A percentile compares a stretch with the other conserved stretches of the same genome.
These are phyloP conservation scores for Dryomyza anilis DNA, from an alignment of 2,888 invertebrate species.

Conservation along the genomic window DNA sequence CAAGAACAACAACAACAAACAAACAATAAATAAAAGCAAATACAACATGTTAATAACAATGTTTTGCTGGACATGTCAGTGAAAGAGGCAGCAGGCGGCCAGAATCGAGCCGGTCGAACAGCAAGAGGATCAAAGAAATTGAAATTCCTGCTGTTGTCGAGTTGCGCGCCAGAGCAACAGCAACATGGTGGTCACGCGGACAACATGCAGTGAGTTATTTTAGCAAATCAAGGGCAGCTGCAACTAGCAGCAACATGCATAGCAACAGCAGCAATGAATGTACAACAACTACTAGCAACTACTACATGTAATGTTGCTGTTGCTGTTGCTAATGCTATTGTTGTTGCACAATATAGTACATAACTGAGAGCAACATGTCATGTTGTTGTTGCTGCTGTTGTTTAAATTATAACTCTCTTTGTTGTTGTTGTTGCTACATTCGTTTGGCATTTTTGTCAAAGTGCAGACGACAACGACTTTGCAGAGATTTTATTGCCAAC, in stretches of 20 bases:
- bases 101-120: background rate
- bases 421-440: background rate
- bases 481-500: too few species aligned
- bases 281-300: conserved; percentile 2
- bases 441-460: background rate
- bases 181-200: too few species aligned
- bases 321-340: background rate
- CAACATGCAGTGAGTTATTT: conserved; percentile 1
- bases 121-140: conserved; percentile 7
- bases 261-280: conserved; percentile 10
- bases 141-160: conserved; percentile 8
- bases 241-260: background rate
- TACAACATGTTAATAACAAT: conserved; percentile 17
- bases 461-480: too few species aligned
- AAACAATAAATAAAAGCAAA: background rate
- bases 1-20: background rate
- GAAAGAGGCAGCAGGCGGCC: background rate
- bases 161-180: background rate
- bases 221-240: conserved; percentile 9
- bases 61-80: conserved; percentile 15
- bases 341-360: background rate
- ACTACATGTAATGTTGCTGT: background rate
- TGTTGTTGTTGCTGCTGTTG: conserved; percentile 1
- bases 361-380: background rate
- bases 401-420: too few species aligned